Conservation (phyloP, 2,888 invertebrate genomes). For the Phaedon cochleariae region DNA sequence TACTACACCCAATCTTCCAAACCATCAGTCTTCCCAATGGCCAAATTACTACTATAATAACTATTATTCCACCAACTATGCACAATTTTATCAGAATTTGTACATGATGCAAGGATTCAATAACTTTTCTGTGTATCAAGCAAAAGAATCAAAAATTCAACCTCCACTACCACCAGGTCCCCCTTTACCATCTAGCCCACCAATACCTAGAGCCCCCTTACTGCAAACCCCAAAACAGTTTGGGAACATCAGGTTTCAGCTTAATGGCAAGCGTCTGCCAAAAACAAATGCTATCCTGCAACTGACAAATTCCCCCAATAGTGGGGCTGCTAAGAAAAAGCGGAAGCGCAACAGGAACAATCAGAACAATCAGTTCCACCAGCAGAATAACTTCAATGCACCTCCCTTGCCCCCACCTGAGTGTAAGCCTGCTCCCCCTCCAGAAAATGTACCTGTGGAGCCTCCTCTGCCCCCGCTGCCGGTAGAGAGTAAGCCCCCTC, state of each 20-base stretch:
- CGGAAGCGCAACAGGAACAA: slow-evolving; percentile 76
- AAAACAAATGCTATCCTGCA: slow-evolving; percentile 57
- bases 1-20: slow-evolving; percentile 14
- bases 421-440: slow-evolving; percentile 66
- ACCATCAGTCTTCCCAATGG: slow-evolving; percentile 35
- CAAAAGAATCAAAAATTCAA: slow-evolving; percentile 55
- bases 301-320: slow-evolving; percentile 60
- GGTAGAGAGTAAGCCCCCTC: slow-evolving; percentile 61
- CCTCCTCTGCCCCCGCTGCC: slow-evolving; percentile 61
- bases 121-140: slow-evolving; percentile 54
- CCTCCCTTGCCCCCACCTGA: slow-evolving; percentile 66
- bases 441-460: slow-evolving; percentile 65
- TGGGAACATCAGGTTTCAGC: slow-evolving; percentile 66
- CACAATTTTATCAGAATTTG: slow-evolving; percentile 65
- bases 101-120: slow-evolving; percentile 49
- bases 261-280: slow-evolving; percentile 60
- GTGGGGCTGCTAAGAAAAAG: slow-evolving; percentile 76
- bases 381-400: slow-evolving; percentile 45
- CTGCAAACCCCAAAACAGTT: slow-evolving; percentile 60
- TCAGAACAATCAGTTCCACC: slow-evolving; percentile 53
- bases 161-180: slow-evolving; percentile 70
- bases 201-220: slow-evolving; percentile 52
- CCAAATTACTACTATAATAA: slow-evolving; percentile 40
- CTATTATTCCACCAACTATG: slow-evolving; percentile 54
- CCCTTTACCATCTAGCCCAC: slow-evolving; percentile 36